Evolutionary conservation across 2,888 invertebrate genomes (phyloP).

Genomic region (Homarus gammarus): DNA sequence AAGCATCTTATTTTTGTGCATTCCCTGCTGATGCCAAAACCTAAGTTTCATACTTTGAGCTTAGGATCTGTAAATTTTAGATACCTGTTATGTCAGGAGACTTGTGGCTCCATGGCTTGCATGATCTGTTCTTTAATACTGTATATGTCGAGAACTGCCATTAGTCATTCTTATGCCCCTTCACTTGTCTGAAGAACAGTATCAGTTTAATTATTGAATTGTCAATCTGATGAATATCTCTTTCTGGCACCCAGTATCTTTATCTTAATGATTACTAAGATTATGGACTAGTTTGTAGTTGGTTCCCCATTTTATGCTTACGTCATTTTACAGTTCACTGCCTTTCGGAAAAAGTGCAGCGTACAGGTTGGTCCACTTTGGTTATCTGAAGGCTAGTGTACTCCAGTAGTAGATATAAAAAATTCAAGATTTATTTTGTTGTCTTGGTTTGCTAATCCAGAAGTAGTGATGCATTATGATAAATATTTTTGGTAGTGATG

Average conservation of each 20-base stretch:
- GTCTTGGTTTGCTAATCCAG: not conserved
- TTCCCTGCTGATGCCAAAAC: not conserved
- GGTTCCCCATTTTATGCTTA: slow-evolving; percentile 37
- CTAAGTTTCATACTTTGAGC: not conserved
- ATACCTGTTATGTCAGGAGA: not conserved
- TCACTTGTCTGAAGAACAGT: not conserved
- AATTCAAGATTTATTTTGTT: not conserved
- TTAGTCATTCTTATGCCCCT: not conserved
- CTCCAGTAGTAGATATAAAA: slow-evolving; percentile 7
- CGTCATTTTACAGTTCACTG: slow-evolving; percentile 50
- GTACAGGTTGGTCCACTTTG: slow-evolving; percentile 45
- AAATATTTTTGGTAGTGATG: not conserved
- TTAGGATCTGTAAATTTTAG: not conserved
- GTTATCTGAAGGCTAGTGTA: slow-evolving; percentile 30
- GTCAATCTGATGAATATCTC: not conserved
- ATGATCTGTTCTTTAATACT: not conserved
- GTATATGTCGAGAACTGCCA: no score
- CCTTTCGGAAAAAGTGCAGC: slow-evolving; percentile 52
- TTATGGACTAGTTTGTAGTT: not conserved
- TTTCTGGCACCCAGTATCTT: not conserved
- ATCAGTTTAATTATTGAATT: not conserved
- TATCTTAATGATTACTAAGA: not conserved
- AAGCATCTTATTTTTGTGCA: not conserved
- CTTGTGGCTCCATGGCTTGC: not conserved
- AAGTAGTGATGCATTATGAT: not conserved